These are phyloP conservation scores for Campoletis sonorensis DNA, from an alignment of 1,140 invertebrate genomes.

Conservation along the genomic window DNA sequence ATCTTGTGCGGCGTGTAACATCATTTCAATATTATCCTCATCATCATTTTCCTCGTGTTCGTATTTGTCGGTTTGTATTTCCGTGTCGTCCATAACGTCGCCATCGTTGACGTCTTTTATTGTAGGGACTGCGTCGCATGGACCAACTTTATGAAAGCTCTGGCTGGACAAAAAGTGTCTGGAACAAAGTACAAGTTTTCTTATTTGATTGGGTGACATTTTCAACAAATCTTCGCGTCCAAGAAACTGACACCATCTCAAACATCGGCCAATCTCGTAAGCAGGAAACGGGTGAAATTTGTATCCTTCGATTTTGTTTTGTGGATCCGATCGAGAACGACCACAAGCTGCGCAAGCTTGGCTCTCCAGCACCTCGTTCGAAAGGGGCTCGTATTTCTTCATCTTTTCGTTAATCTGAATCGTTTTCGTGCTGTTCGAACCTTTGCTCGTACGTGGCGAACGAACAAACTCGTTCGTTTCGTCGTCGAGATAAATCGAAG, in stretches of 20 bases:
- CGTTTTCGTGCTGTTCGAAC: slow-evolving; percentile 55
- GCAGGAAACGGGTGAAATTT: slow-evolving; percentile 75
- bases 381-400: slow-evolving; percentile 64
- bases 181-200: slow-evolving; percentile 73
- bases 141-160: slow-evolving; percentile 69
- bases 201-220: slow-evolving; percentile 75
- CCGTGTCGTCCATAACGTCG: neutral
- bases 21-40: slow-evolving; percentile 39
- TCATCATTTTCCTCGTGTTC: slow-evolving; percentile 47
- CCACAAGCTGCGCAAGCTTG: slow-evolving; percentile 74
- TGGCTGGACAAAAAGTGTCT: slow-evolving; percentile 72
- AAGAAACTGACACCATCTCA: slow-evolving; percentile 74
- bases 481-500: slow-evolving; percentile 68
- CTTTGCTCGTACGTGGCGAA: neutral
- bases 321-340: slow-evolving; percentile 68
- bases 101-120: slow-evolving; percentile 55
- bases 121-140: slow-evolving; percentile 73
- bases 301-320: slow-evolving; percentile 69
- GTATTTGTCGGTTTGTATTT: slow-evolving; percentile 28
- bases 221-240: slow-evolving; percentile 73
- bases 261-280: slow-evolving; percentile 73
- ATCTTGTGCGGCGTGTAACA: slow-evolving; percentile 3
- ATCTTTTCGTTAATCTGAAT: slow-evolving; percentile 54
- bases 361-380: slow-evolving; percentile 66
- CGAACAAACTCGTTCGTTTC: neutral